Evolutionary conservation across 1,140 invertebrate genomes (phyloP), one percentile per base, ranked within the genome.

Genomic region (Atta colombica): DNA sequence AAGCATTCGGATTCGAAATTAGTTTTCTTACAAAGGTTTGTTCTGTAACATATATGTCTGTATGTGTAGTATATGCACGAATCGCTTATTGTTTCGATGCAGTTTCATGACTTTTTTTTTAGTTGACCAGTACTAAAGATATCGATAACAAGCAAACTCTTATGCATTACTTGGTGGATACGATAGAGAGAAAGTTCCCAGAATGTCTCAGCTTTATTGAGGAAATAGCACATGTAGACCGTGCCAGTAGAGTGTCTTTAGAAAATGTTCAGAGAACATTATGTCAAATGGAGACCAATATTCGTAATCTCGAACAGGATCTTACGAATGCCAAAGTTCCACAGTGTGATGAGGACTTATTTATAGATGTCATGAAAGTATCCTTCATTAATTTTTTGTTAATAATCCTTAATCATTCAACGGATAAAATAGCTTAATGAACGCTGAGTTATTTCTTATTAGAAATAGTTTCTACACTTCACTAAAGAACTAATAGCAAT

Each of bases 1-100:
- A 98, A 91, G 98, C 99, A 2, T 98, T 98, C 92, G 99, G 98
- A 6, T 99, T 99, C 95, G 99, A 99, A 95, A 99, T 99, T 80
- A 99, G 97, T 93, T 99, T 98, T 94, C 96, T 99, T 2, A 98
- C 98, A 0, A 99, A 99, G 96, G 97, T 99, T 60, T 25, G 85
- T 77, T 51, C 10, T 6, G 7, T 0, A 60, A 8, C 14, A 51
- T 51, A 51, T 51, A 16, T 51, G 49, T 51, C 14, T 51, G 49
- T 18, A 80, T 28, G 18, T 65, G 35, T 39, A 39, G 35, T 39
- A 55, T n/a, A 16, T 45, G n/a, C 12, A 51, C 14, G 14, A 63
- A 49, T 82, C 16, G 53, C 16, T 74, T 16, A 80, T 61, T 63
- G 2, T 39, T 7, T 53, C 0, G 8, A 53, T 16, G 10, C 10